A percentile compares a stretch with the other conserved stretches of the same genome.
Conservation (phyloP, 2,888 invertebrate genomes). For the Drosophila prostipennis region DNA sequence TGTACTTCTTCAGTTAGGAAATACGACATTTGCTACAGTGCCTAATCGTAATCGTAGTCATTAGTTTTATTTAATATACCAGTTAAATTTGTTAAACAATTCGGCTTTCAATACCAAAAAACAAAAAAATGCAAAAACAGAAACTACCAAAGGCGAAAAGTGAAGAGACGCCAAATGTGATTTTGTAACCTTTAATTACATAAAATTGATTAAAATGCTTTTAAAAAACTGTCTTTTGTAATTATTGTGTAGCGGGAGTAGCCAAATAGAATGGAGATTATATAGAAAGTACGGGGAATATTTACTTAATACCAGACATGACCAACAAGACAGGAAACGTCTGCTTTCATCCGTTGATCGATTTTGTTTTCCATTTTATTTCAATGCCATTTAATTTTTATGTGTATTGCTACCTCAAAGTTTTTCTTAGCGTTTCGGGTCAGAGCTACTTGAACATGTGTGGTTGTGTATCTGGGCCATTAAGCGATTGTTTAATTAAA, state of each 20-base stretch:
- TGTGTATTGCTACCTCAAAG: conserved; percentile 1
- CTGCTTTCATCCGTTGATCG: background rate
- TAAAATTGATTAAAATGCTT: conserved; percentile 21
- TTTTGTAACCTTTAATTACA: conserved; percentile 57
- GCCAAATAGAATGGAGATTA: background rate
- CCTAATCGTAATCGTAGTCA: conserved; percentile 60
- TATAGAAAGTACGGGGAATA: background rate
- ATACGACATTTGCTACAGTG: conserved; percentile 36
- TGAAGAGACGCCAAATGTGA: conserved; percentile 55
- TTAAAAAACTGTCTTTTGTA: background rate
- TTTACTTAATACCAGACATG: background rate
- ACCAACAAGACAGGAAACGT: background rate
- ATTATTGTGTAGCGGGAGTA: background rate
- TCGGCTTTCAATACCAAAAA: conserved; percentile 66
- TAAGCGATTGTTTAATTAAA: conserved; percentile 32
- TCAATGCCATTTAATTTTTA: conserved; percentile 9
- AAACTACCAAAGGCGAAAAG: conserved; percentile 4
- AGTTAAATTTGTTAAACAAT: conserved; percentile 60
- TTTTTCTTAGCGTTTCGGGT: conserved; percentile 2
- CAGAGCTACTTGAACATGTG: conserved; percentile 15
- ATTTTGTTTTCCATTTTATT: conserved; percentile 10
- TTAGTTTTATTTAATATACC: conserved; percentile 36
- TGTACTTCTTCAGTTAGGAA: conserved; percentile 93
- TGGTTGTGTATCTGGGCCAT: conserved; percentile 2
- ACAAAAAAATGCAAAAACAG: conserved; percentile 1